A percentile compares a stretch with the other conserved stretches of the same genome.
phyloP scores from a whole-genome alignment of 2,113 vertebrate species.

The Melozone crissalis region DNA sequence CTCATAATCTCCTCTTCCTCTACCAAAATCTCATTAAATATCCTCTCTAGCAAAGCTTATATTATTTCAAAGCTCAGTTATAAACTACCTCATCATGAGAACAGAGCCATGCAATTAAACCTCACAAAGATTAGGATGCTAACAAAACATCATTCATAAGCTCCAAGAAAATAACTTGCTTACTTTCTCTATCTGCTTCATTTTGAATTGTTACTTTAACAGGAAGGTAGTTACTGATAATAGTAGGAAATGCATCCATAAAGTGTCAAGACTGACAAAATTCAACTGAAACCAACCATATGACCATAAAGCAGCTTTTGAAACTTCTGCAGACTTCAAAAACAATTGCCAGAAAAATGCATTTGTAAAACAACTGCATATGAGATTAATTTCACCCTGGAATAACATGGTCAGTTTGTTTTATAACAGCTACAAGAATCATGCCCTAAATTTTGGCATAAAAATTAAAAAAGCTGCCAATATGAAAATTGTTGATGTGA shows the following conservation, averaged over 20 bases:
- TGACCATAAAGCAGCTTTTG: not conserved
- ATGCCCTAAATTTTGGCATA: not conserved
- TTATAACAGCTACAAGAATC: not conserved
- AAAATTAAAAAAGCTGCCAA: not conserved
- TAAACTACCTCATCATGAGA: not conserved
- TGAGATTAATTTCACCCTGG: not conserved
- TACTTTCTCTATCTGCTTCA: not conserved
- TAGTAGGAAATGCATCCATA: not conserved
- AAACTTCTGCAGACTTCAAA: not conserved
- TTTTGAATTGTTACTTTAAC: conserved; percentile 23
- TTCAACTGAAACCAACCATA: not conserved
- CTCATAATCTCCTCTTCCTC: conserved; percentile 3
- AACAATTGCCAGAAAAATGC: not conserved
- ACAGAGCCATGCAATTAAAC: conserved; percentile 25
- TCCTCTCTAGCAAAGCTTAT: not conserved
- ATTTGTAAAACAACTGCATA: not conserved
- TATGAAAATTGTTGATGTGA: not conserved
- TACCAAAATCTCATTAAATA: conserved; percentile 41
- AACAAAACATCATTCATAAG: conserved; percentile 20
- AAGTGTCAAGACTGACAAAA: not conserved
- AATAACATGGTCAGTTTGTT: not conserved
- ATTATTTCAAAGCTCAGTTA: conserved; percentile 22
- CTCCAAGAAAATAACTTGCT: not conserved
- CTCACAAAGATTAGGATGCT: conserved; percentile 1
- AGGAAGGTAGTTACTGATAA: not conserved